Base-by-base conservation (phyloP, 2,888 invertebrate genomes). In the Aphodius sticticus region DNA sequence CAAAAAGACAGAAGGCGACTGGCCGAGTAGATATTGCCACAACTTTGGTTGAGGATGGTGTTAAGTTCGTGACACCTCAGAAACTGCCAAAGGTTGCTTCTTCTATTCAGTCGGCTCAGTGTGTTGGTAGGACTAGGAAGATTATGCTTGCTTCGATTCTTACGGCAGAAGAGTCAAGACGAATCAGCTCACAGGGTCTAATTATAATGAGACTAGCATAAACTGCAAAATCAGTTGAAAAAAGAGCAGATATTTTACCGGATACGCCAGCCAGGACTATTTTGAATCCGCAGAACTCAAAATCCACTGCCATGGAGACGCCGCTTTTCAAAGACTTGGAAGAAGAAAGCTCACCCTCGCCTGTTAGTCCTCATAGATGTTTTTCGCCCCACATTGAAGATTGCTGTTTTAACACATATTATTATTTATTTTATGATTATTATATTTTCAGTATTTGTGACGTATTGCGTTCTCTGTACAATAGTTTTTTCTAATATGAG, bases 161-260 rank as follows among this genome's bases (percentile, higher is more conserved):
- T 14, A 38, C 72, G 14, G 69, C 69, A 16, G 76, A 77, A 37
- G 26, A 16, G 3, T 38, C 9, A 6, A 79, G 69, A 14, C 77
- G 81, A 0, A 83, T 83, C 26, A 84, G 84, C 76, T 86, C 86
- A 1, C 86, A 87, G 0, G 86, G 87, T 15, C 82, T 87, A 69
- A 83, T 83, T 7, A 85, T 87, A 83, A 84, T 86, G 84, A 86
- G 84, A 79, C 80, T 86, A 3, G 80, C 86, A 0, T 85, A 85
- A 37, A 77, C 83, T 5, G 85, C 85, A 35, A 86, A 85, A 80
- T 36, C 70, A 0, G 77, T 53, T 81, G 84, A 16, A 81, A 83
- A 74, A 7, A 38, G 38, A 38, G 38, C 38, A 38, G 84, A 7
- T 12, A 70, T 6, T 70, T 70, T 70, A 12, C 14, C 70, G 15